Conservation (phyloP, 2,113 vertebrate genomes). For the Aix galericulata region DNA sequence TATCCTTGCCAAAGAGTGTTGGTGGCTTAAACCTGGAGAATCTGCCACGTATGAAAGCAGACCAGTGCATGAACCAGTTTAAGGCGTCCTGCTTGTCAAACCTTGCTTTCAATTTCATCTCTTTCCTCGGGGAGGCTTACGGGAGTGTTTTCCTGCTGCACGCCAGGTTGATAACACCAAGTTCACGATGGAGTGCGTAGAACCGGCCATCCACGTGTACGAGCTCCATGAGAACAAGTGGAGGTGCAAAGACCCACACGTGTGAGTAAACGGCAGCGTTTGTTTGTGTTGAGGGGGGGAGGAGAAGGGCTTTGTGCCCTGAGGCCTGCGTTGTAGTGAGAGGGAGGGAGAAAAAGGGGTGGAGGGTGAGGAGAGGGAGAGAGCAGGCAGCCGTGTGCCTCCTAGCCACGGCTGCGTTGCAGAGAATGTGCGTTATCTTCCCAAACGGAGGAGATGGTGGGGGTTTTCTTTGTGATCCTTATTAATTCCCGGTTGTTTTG, state of each 20-base stretch:
- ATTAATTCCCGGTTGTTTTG: constrained; percentile 1
- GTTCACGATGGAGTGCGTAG: constrained; percentile 89
- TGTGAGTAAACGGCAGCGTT: constrained; percentile 78
- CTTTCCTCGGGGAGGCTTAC: not conserved
- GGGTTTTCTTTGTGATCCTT: not conserved
- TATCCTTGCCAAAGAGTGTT: not conserved
- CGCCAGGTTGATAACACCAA: constrained; percentile 90
- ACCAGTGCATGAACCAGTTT: not conserved
- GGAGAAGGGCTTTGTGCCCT: not conserved
- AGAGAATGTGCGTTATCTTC: not conserved
- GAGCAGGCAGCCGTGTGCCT: not conserved
- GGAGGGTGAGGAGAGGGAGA: too few species aligned
- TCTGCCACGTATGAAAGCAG: not conserved
- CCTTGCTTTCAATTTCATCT: not conserved
- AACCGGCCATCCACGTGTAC: constrained; percentile 88
- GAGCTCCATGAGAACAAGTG: constrained; percentile 96
- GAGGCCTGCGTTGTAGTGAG: not conserved
- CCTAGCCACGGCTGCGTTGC: fast-evolving
- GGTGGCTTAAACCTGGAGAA: not conserved
- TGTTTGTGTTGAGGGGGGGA: fast-evolving
- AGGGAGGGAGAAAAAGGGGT: too few species aligned
- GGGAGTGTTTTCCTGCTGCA: not conserved
- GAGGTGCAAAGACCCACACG: constrained; percentile 89
- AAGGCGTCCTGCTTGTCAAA: not conserved
- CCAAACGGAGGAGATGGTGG: not conserved